Evolutionary conservation across 2,888 invertebrate genomes (phyloP).

Genomic region (Pterostichus madidus): DNA sequence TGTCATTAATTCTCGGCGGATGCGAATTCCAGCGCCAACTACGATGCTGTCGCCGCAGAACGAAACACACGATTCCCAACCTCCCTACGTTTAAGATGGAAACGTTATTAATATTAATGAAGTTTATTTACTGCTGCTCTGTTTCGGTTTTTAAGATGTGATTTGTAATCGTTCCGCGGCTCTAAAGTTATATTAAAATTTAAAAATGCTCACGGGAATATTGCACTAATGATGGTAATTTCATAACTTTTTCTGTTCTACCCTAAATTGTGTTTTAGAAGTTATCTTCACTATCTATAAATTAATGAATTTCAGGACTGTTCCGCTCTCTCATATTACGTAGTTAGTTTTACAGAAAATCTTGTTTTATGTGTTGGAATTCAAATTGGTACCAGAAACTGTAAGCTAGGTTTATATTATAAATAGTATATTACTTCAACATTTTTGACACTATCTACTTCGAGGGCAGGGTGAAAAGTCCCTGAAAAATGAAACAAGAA

Average conservation of each 20-base stretch:
- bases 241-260: slow-evolving; percentile 1
- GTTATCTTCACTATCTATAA: too few species aligned
- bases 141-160: slow-evolving; percentile 22
- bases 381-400: too few species aligned
- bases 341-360: too few species aligned
- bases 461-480: too few species aligned
- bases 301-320: too few species aligned
- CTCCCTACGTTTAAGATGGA: slow-evolving; percentile 30
- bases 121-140: slow-evolving; percentile 52
- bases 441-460: too few species aligned
- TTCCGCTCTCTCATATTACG: too few species aligned
- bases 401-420: too few species aligned
- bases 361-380: too few species aligned
- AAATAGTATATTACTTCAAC: too few species aligned
- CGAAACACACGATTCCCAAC: neutral
- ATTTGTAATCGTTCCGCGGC: slow-evolving; percentile 10
- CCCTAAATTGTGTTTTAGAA: too few species aligned
- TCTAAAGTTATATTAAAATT: neutral
- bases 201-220: neutral
- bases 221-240: slow-evolving; percentile 28
- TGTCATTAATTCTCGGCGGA: slow-evolving; percentile 57
- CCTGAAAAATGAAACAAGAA: too few species aligned
- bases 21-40: slow-evolving; percentile 14
- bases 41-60: neutral
- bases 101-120: slow-evolving; percentile 60